Conservation (phyloP, 1,140 invertebrate genomes). For the Paraescarpia echinospica region DNA sequence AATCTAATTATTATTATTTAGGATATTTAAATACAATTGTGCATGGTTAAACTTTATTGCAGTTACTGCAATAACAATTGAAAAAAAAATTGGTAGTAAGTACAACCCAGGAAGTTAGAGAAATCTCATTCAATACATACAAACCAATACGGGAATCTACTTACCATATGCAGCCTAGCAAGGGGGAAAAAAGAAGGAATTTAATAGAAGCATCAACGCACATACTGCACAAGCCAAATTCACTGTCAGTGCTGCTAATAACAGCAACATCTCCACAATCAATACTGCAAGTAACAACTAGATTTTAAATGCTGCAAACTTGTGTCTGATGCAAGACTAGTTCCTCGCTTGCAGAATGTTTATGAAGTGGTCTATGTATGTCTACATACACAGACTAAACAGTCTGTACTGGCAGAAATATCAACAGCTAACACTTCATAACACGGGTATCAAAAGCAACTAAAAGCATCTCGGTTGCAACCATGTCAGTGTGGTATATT, state of each 20-base stretch:
- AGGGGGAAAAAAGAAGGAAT: background rate
- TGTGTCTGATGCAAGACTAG: background rate
- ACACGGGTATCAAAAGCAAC: background rate
- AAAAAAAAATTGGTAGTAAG: background rate
- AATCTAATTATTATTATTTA: no score
- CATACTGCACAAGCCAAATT: background rate
- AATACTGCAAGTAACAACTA: background rate
- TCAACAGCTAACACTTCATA: background rate
- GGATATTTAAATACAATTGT: no score
- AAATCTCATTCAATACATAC: background rate
- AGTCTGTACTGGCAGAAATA: background rate
- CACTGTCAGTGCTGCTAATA: background rate
- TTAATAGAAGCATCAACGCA: conserved; percentile 1
- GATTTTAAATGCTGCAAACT: background rate
- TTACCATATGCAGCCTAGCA: background rate
- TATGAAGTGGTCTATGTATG: background rate
- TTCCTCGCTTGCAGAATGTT: background rate
- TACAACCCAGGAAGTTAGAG: background rate
- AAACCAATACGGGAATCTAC: background rate
- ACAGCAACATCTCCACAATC: background rate
- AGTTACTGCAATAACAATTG: no score
- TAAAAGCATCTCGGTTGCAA: background rate
- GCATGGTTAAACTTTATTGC: no score
- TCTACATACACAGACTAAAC: background rate
- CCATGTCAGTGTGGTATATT: background rate